A percentile compares a stretch with the other conserved stretches of the same genome.
phyloP scores from a whole-genome alignment of 2,888 invertebrate genomes.

The Epirrhoe alternata region DNA sequence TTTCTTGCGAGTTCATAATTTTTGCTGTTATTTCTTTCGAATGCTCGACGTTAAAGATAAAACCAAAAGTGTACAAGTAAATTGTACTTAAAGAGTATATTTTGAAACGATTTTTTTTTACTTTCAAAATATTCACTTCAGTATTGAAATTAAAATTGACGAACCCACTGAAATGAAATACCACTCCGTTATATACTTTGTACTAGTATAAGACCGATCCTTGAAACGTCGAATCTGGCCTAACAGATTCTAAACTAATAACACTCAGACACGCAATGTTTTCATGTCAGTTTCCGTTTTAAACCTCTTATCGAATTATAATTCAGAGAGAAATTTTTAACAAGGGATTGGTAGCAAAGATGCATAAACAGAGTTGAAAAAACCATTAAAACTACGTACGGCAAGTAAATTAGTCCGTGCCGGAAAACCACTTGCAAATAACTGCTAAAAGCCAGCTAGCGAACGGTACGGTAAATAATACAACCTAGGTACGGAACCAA shows the following conservation, averaged over 20 bases:
- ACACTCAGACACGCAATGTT: slow-evolving; percentile 29
- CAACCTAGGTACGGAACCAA: slow-evolving; percentile 6
- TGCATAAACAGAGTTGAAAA: not conserved
- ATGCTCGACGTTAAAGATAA: no score
- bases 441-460: slow-evolving; percentile 25
- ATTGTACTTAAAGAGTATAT: no score
- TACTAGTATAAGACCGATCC: slow-evolving; percentile 12
- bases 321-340: not conserved
- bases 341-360: not conserved
- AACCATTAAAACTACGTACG: not conserved
- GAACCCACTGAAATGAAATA: not conserved
- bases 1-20: not conserved
- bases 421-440: slow-evolving; percentile 19
- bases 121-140: not conserved
- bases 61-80: no score
- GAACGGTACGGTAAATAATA: slow-evolving; percentile 15
- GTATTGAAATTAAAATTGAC: not conserved
- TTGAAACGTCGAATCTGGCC: slow-evolving; percentile 24
- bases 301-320: slow-evolving; percentile 5
- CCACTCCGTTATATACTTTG: slow-evolving; percentile 1
- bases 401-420: slow-evolving; percentile 11
- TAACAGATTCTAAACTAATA: slow-evolving; percentile 26
- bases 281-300: slow-evolving; percentile 27
- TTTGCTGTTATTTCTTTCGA: no score
- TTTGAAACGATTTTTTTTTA: not conserved